phyloP scores from a whole-genome alignment of 1,140 invertebrate genomes.

The Drosophila teissieri region DNA sequence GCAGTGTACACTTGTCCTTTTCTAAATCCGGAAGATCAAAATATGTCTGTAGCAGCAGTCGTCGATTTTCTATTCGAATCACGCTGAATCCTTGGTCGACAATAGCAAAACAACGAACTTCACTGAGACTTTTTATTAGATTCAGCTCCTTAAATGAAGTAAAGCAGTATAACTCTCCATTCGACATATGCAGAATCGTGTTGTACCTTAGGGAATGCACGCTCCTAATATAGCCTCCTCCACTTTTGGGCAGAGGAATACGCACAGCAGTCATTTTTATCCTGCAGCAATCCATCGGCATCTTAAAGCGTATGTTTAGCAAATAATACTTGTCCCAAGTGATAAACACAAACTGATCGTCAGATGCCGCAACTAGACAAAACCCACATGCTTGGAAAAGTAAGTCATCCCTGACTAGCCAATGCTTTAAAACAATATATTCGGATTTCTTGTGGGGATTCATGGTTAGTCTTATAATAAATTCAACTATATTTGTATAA shows the following conservation, averaged over 20 bases:
- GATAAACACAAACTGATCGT: slow-evolving; percentile 69
- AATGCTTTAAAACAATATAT: slow-evolving; percentile 3
- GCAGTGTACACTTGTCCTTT: slow-evolving; percentile 45
- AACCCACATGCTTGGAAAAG: slow-evolving; percentile 69
- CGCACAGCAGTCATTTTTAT: slow-evolving; percentile 67
- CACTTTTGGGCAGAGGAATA: slow-evolving; percentile 48
- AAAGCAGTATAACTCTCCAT: slow-evolving; percentile 72
- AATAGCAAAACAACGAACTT: slow-evolving; percentile 61
- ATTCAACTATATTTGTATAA: too few relatives aligned
- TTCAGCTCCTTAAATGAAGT: slow-evolving; percentile 69
- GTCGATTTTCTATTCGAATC: slow-evolving; percentile 39
- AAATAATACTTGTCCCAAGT: slow-evolving; percentile 77
- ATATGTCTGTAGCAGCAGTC: slow-evolving; percentile 62
- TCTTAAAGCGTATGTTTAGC: slow-evolving; percentile 74
- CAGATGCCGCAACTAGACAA: slow-evolving; percentile 44
- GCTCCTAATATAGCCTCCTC: slow-evolving; percentile 30
- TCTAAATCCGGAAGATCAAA: slow-evolving; percentile 62
- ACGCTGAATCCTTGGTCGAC: slow-evolving; percentile 57
- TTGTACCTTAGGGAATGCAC: slow-evolving; percentile 72
- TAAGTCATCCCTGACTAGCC: slow-evolving; percentile 73
- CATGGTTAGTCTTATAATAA: too few relatives aligned
- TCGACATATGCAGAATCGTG: slow-evolving; percentile 67
- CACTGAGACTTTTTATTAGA: slow-evolving; percentile 56
- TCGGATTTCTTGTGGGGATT: too few relatives aligned
- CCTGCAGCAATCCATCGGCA: slow-evolving; percentile 28